Conservation (phyloP, 1,140 invertebrate genomes). For the Drosophila bocki region DNA sequence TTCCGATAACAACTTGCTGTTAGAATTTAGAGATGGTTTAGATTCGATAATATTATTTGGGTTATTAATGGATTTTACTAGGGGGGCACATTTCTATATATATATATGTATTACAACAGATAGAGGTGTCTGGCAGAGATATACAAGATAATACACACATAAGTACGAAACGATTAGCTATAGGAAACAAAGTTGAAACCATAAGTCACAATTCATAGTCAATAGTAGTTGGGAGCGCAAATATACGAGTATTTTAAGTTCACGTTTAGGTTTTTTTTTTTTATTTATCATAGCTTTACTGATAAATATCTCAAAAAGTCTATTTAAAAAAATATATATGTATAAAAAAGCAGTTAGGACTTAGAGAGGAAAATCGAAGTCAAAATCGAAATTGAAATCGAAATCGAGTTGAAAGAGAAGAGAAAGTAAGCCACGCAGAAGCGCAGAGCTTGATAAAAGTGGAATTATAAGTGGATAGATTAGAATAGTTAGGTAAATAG, state of each 20-base stretch:
- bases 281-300: constrained; percentile 58
- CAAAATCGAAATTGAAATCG: constrained; percentile 3
- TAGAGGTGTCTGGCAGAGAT: constrained; percentile 55
- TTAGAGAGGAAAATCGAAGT: constrained; percentile 7
- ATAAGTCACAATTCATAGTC: constrained; percentile 60
- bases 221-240: constrained; percentile 36
- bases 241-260: constrained; percentile 19
- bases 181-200: constrained; percentile 63
- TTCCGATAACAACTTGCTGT: constrained; percentile 37
- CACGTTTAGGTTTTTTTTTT: constrained; percentile 16
- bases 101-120: constrained; percentile 59
- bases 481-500: constrained; percentile 13
- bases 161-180: constrained; percentile 72
- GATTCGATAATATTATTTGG: constrained; percentile 23
- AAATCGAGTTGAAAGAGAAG: constrained; percentile 18
- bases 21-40: constrained; percentile 26
- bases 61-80: constrained; percentile 17
- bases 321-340: constrained; percentile 8
- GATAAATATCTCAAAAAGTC: constrained; percentile 61
- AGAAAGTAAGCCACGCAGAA: constrained; percentile 42
- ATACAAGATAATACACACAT: constrained; percentile 52
- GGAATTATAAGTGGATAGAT: constrained; percentile 1
- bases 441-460: constrained; percentile 31
- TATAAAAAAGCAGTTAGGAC: constrained; percentile 29
- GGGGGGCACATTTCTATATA: constrained; percentile 55